These are phyloP conservation scores for Ochropleura leucogaster DNA, from an alignment of 2,888 invertebrate genomes.

Conservation along the genomic window DNA sequence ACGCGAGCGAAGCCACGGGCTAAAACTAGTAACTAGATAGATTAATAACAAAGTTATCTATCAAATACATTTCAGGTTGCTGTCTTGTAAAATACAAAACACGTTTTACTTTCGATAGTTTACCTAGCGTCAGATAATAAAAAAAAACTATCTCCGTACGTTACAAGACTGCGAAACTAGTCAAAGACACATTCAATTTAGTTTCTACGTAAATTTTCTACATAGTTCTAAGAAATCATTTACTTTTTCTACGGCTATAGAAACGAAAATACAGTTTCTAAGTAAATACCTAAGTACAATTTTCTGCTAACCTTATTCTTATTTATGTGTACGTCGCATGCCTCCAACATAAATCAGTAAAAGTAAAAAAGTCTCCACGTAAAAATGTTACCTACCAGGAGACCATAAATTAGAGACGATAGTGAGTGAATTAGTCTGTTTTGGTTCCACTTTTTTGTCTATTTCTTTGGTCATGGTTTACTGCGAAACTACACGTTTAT, in stretches of 20 bases:
- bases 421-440: constrained; percentile 63
- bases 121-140: background rate
- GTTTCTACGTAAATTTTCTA: background rate
- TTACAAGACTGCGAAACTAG: background rate
- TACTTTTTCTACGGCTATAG: background rate
- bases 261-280: constrained; percentile 13
- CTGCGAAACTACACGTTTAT: constrained; percentile 22
- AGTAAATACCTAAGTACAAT: constrained; percentile 15
- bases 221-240: background rate
- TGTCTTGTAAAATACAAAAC: too few relatives aligned
- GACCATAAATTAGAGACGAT: constrained; percentile 58
- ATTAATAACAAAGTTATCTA: too few relatives aligned
- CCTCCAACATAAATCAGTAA: constrained; percentile 58
- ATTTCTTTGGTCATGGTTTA: constrained; percentile 39
- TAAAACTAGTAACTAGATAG: too few relatives aligned
- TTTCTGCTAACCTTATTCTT: constrained; percentile 44
- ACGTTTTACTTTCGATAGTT: too few relatives aligned
- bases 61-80: too few relatives aligned
- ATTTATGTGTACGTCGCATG: constrained; percentile 49
- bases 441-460: constrained; percentile 47
- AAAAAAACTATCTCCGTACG: background rate
- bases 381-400: constrained; percentile 49
- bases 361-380: constrained; percentile 56
- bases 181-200: background rate
- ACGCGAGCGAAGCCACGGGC: too few relatives aligned